phyloP scores from a whole-genome alignment of 2,113 vertebrate genomes.

The Montifringilla adamsi region DNA sequence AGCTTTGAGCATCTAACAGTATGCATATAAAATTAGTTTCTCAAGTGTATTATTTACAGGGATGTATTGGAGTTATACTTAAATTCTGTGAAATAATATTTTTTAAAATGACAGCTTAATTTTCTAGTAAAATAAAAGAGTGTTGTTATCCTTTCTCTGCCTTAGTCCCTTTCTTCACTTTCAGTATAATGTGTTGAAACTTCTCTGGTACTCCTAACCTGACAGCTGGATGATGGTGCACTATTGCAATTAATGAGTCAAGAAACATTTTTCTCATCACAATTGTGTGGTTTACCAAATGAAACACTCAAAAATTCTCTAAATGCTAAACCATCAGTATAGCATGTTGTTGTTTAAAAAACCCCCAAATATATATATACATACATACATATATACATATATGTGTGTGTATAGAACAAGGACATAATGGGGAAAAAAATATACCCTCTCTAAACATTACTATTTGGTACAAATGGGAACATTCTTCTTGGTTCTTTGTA shows the following conservation, averaged over 20 bases:
- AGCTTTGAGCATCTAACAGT: background rate
- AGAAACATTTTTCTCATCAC: background rate
- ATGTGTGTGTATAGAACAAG: background rate
- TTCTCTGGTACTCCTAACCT: background rate
- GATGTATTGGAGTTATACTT: background rate
- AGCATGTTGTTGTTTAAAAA: background rate
- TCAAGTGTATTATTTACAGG: background rate
- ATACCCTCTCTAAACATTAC: background rate
- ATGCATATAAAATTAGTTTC: background rate
- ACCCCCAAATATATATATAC: rapidly evolving
- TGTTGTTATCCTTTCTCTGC: background rate
- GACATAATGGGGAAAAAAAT: background rate
- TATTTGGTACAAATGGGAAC: background rate
- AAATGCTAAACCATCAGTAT: background rate
- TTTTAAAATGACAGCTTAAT: background rate
- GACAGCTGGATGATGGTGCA: background rate
- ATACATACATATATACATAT: no score
- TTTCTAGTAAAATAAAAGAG: background rate
- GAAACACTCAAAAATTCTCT: background rate
- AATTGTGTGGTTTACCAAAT: background rate
- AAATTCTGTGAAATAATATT: background rate
- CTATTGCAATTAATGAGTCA: background rate
- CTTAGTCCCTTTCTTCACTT: background rate
- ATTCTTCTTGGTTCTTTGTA: background rate
- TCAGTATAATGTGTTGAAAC: background rate